Evolutionary conservation across 2,797 vertebrate species (phyloP), one percentile per base, ranked within the genome.

Genomic region (Molossus molossus): DNA sequence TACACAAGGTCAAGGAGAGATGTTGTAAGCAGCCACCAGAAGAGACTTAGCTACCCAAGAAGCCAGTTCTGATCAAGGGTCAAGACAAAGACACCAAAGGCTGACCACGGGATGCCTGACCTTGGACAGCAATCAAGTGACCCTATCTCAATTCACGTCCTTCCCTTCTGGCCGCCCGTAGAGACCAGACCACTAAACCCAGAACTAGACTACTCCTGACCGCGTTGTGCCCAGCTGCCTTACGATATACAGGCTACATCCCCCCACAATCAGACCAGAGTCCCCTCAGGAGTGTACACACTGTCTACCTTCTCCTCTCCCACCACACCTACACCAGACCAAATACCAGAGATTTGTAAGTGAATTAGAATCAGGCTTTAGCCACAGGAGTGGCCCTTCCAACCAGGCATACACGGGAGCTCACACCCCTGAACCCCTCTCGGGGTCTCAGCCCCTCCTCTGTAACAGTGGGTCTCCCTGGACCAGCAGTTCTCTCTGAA

Each of bases 171-270:
- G n/a, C 33, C 10, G 48, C n/a, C 37, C 9, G 62, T 80, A 90
- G 11, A 90, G 17, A 57, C 72, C 27, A 40, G 48, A 50, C 29
- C 25, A 53, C 6, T 5, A 9, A 27, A 15, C 1, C 6, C 11
- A 57, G 45, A 60, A 72, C 40, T 2, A 37, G 25, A 48, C 65
- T 53, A 8, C 17, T 50, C 48, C 64, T 60, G 6, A 11, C 29
- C 5, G 17, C 64, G 9, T 0, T 29, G 21, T 13, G 9, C 29
- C 27, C 5, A 40, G 62, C 5, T 27, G 40, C 33, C 33, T 33
- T 85, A 2, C 1, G 14, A 69, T 53, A 29, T 2, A 15, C 1
- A 29, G 2, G 9, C 45, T 33, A 17, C 0, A 18, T 17, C 58
- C 83, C 79, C 21, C 23, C 90, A 27, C 37, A 64, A 12, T 21